These are phyloP conservation scores for Pangasius mekongensis DNA, from an alignment of 2,797 vertebrate genomes.

Conservation along the genomic window DNA sequence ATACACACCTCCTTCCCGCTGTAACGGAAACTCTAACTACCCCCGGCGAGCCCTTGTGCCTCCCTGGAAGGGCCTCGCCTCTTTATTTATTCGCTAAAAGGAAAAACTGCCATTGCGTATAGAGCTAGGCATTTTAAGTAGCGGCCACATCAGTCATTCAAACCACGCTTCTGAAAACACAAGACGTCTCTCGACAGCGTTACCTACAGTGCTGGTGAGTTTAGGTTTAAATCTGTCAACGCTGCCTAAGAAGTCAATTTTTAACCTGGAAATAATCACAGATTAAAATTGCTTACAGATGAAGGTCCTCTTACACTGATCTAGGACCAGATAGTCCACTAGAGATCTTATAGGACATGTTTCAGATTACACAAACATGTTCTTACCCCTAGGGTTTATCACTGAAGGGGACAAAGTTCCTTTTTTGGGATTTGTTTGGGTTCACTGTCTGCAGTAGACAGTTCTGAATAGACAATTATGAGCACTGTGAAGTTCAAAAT, in stretches of 20 bases:
- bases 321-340: neutral
- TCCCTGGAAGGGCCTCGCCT: constrained; percentile 32
- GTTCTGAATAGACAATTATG: too few relatives aligned
- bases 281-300: constrained; percentile 33
- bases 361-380: constrained; percentile 18
- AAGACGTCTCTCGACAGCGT: constrained; percentile 34
- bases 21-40: constrained; percentile 28
- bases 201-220: constrained; percentile 17
- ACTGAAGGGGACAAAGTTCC: neutral
- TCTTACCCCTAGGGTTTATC: neutral
- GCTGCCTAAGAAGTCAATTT: constrained; percentile 15
- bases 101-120: constrained; percentile 47
- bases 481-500: neutral
- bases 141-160: constrained; percentile 44
- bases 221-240: constrained; percentile 27
- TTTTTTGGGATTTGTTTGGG: neutral
- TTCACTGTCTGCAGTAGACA: neutral
- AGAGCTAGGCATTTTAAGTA: constrained; percentile 44
- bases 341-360: neutral
- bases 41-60: constrained; percentile 26
- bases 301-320: constrained; percentile 25
- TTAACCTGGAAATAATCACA: constrained; percentile 34
- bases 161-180: constrained; percentile 45
- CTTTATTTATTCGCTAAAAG: constrained; percentile 37
- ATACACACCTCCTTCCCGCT: constrained; percentile 20